phyloP scores from a whole-genome alignment of 30 jellyfish, hydroid and myxozoan species.

The Turritopsis rubra region DNA sequence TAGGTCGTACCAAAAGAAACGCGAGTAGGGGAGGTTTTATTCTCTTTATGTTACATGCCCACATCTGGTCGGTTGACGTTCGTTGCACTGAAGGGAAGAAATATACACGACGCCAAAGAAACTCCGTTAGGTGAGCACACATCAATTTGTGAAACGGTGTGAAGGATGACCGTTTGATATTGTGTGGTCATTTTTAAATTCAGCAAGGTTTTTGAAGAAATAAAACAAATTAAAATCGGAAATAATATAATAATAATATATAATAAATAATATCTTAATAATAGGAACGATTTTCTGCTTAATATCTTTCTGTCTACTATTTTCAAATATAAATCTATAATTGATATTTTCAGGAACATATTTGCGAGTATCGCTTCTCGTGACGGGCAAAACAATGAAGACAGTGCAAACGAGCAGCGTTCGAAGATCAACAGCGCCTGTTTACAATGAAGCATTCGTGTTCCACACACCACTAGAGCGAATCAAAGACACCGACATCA shows the following conservation, averaged over 20 bases:
- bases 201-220: no score
- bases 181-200: no score
- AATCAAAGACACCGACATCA: constrained; percentile 49
- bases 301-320: neutral
- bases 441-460: constrained; percentile 86
- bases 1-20: constrained; percentile 3
- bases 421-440: constrained; percentile 49
- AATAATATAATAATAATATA: no score
- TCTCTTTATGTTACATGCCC: constrained; percentile 90
- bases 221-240: no score
- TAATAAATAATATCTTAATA: no score
- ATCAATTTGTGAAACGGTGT: no score
- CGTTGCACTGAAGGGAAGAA: constrained; percentile 80
- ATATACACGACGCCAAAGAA: constrained; percentile 21
- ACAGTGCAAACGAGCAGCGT: constrained; percentile 68
- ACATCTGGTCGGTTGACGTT: constrained; percentile 84
- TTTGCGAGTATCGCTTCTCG: constrained; percentile 40
- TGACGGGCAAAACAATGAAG: constrained; percentile 43
- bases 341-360: constrained; percentile 20
- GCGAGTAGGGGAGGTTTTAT: constrained; percentile 46
- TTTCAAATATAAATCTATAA: no score
- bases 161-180: neutral
- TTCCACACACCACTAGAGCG: constrained; percentile 68
- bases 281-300: no score
- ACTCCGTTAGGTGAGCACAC: constrained; percentile 24